A percentile compares a stretch with the other conserved stretches of the same genome.
Conservation (phyloP, 2,797 vertebrate species). For the Pseudopleuronectes americanus region DNA sequence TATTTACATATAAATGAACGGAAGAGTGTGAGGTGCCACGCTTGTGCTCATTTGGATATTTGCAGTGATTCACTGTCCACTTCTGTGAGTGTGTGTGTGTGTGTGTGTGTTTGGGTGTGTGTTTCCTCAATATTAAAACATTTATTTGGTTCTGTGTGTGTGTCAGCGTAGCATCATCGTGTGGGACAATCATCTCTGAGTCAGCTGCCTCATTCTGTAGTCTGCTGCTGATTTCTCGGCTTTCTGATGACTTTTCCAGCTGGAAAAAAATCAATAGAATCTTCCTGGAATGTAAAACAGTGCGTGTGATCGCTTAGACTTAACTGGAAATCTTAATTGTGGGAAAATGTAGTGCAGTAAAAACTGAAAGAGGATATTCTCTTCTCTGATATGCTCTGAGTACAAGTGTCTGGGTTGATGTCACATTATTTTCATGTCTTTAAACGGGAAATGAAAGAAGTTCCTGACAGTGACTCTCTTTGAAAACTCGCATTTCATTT, state of each 20-base stretch:
- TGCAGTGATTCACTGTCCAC: constrained; percentile 16
- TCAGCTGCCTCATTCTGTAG: constrained; percentile 31
- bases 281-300: constrained; percentile 42
- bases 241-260: constrained; percentile 53
- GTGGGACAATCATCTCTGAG: constrained; percentile 37
- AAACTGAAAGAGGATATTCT: constrained; percentile 3
- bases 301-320: constrained; percentile 23
- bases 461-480: constrained; percentile 41
- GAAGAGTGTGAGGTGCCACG: constrained; percentile 22
- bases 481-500: constrained; percentile 43
- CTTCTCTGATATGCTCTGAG: not conserved
- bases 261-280: constrained; percentile 50
- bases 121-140: no score
- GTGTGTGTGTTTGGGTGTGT: no score
- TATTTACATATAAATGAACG: constrained; percentile 76
- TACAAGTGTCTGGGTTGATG: constrained; percentile 8
- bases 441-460: constrained; percentile 32
- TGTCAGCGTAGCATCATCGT: constrained; percentile 28
- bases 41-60: constrained; percentile 48
- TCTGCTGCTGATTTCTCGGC: constrained; percentile 38
- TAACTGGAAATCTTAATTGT: not conserved
- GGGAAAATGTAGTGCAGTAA: constrained; percentile 15
- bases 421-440: constrained; percentile 13
- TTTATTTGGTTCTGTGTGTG: not conserved
- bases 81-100: not conserved